Evolutionary conservation across 2,113 vertebrate genomes (phyloP), one percentile per base, ranked within the genome.

Genomic region (Murina feae): DNA sequence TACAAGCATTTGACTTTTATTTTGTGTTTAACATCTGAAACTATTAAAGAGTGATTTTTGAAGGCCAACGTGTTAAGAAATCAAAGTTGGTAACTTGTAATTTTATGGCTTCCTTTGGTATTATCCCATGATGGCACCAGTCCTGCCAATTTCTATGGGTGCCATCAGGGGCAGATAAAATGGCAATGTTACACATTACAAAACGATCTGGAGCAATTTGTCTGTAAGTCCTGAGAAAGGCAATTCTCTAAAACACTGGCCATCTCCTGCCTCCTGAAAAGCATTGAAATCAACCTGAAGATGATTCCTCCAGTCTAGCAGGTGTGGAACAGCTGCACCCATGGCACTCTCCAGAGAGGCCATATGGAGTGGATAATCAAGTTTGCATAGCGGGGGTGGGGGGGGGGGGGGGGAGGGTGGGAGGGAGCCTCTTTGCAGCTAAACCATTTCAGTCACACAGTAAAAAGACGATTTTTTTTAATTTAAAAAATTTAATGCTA

Each of bases 341-440:
- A 80, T 42, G 32, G 92, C 79, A 65, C 79, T 55, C 32, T 23
- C 63, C 28, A 44, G 25, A 12, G 65, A 85, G 49, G 30, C 63
- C 5, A 4, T n/a, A 23, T 4, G 55, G 20, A 5, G 9, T 42
- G 30, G 17, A 4, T 25, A 25, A 23, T 55, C 53, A 21, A 0
- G 39, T 18, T 37, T 23, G n/a, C 17, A 5, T 0, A 1, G 6
- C 0, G 0, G 25, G 17, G 2, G n/a, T n/a, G n/a, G n/a, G n/a
- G n/a, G n/a, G n/a, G n/a, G n/a, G n/a, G n/a, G n/a, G n/a, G n/a
- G n/a, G n/a, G n/a, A n/a, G n/a, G n/a, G n/a, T n/a, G n/a, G n/a
- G n/a, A n/a, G n/a, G 3, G 4, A 32, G 28, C 1, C 37, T 6
- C 1, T 9, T 47, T 16, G 47, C 80, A 30, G 1, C 65, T 25